phyloP scores from a whole-genome alignment of 2,888 invertebrate species.

The Dioctria rufipes region DNA sequence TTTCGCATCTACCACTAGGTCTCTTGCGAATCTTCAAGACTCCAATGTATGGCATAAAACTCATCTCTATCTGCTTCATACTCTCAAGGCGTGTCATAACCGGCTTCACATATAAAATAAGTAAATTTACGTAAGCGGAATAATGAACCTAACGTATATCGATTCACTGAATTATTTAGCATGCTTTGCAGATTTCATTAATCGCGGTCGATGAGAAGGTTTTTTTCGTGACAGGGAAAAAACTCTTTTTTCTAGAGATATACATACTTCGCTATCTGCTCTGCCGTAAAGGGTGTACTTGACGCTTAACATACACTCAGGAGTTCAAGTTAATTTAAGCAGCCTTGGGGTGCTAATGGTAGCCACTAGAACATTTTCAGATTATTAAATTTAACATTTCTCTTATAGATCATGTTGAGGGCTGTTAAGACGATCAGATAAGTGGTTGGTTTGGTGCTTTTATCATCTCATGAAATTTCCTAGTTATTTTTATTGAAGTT shows the following conservation, averaged over 20 bases:
- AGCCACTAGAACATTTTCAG: no score
- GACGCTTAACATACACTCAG: no score
- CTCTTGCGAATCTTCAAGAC: background rate
- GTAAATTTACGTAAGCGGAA: background rate
- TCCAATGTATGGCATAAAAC: background rate
- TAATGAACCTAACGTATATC: constrained; percentile 29
- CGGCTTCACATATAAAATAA: background rate
- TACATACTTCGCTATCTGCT: no score
- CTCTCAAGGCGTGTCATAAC: background rate
- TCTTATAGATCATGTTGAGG: no score
- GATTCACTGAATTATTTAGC: constrained; percentile 35
- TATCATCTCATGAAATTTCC: no score
- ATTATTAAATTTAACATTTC: no score
- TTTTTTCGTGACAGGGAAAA: constrained; percentile 8
- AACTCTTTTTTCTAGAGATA: background rate
- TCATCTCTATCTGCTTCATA: background rate
- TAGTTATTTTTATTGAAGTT: no score
- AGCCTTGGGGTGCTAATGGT: no score
- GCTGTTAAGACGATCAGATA: no score
- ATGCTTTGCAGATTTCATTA: constrained; percentile 21
- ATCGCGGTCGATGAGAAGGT: constrained; percentile 18
- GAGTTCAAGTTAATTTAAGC: no score
- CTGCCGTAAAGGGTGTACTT: no score
- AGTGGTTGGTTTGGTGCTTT: no score
- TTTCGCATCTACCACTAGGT: background rate